Base-by-base conservation (phyloP, 2,797 vertebrate genomes). In the Syncerus caffer region DNA sequence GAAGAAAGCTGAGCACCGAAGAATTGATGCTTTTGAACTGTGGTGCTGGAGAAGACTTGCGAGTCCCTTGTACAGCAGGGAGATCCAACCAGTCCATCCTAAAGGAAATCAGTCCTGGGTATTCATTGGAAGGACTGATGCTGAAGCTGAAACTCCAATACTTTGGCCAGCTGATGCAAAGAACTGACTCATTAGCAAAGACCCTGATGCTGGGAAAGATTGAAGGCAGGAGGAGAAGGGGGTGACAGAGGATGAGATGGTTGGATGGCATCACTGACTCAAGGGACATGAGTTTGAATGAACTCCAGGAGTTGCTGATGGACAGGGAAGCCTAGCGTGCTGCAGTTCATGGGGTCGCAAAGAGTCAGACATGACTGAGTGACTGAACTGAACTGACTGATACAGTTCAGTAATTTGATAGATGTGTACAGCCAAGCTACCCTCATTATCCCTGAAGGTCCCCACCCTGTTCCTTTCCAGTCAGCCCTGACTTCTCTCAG, bases 371-470 rank as follows among this genome's bases (percentile, higher is more conserved):
- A 23, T 5, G 11, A 71, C n/a, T 38, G 64, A 38, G 64, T 1
- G 64, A 71, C 19, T 23, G 64, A 71, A 38, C 64, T 71, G 64
- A 71, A 23, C 64, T 71, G 34, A 38, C 31, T n/a, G 62, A 64
- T 64, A 9, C 19, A 38, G 19, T 23, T 31, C 47, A 55, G 27
- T 34, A 1, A 83, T 91, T 55, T 45, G 71, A 27, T 60, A 8
- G 5, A 1, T 19, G 21, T 12, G 29, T 85, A 1, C 13, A 47
- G 57, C 15, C 47, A 57, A 10, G 19, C 82, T 23, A 38, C 34
- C 1, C 0, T 62, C 12, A 4, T n/a, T 15, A 57, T 4, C 21
- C 14, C 42, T 34, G 13, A n/a, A 29, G 1, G 12, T 71, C 16
- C 7, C 19, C 13, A 42, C 8, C 15, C 47, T 27, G 23, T 57